Evolutionary conservation across 64 coral and sea anemone species (phyloP).

Genomic region (Cladopsammia gracilis): DNA sequence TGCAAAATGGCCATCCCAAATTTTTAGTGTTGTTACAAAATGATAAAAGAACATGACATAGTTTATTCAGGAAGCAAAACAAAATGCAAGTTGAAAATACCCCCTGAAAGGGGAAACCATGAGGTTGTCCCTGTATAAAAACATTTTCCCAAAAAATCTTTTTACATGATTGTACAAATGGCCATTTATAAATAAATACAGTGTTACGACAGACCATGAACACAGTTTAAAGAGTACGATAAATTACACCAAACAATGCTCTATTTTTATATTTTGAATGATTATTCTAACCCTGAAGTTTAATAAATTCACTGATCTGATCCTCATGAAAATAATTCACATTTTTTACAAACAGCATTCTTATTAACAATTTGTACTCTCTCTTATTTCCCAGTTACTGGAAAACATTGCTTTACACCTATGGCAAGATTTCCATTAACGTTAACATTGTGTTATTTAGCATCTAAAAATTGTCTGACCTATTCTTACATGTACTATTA

Average conservation of each 20-base stretch:
- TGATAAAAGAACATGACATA: no score
- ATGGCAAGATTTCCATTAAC: constrained; percentile 3
- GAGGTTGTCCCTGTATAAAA: no score
- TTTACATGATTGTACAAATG: no score
- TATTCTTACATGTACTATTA: not conserved
- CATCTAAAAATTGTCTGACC: constrained; percentile 10
- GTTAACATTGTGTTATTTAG: not conserved
- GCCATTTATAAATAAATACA: not conserved
- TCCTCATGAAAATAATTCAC: constrained; percentile 29
- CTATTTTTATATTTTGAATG: not conserved
- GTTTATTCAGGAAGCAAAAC: no score
- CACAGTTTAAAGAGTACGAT: not conserved
- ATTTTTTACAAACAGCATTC: constrained; percentile 47
- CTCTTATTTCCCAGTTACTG: not conserved
- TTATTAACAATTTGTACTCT: constrained; percentile 22
- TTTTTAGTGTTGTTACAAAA: no score
- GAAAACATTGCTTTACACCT: constrained; percentile 26
- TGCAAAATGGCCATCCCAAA: not conserved
- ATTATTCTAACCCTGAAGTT: not conserved
- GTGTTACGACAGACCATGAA: not conserved
- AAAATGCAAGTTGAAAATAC: no score
- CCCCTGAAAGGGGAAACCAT: no score
- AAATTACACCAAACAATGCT: not conserved
- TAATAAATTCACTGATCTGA: not conserved
- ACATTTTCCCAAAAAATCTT: no score